Evolutionary conservation across 2,113 vertebrate genomes (phyloP), one percentile per base, ranked within the genome.

Genomic region (Pholis gunnellus): DNA sequence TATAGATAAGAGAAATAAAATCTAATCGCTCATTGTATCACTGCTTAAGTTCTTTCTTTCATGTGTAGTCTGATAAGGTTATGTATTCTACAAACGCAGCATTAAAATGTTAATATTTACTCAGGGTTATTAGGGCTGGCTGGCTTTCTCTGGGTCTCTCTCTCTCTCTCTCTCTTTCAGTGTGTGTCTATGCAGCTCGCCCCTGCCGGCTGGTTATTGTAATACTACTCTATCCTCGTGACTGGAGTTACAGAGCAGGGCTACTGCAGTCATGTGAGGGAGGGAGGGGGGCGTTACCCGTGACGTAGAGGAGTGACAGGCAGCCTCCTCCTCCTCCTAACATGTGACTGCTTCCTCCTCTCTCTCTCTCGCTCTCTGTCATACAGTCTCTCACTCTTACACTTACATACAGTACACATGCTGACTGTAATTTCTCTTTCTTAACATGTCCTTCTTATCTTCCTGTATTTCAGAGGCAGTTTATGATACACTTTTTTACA

Each of bases 181-280:
- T 88, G 18, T 73, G 44, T 78, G 66, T 64, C 67, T 66, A 38
- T 82, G 80, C 9, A 14, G 70, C 83, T 84, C 54, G 60, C 71
- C 90, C 87, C 84, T 87, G 81, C 88, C 60, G 86, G 91, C 86
- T 88, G 90, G 77, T 91, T 84, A 76, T 89, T 92, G 92, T 94
- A 96, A 94, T 92, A 94, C 91, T 96, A 95, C 95, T 95, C 94
- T 86, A 72, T 95, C 91, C 95, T 95, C 95, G 94, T 96, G 94
- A 96, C 95, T 88, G 85, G 92, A 90, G 93, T 93, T 94, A 93
- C 88, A 94, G 92, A 94, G 91, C 89, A 82, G 87, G 67, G 87
- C 86, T 93, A 84, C 94, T 94, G 95, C 95, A 96, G 95, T 96
- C 95, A 96, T 95, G 95, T 95, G 94, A 79, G 73, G 40, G 36